Evolutionary conservation across 2,113 vertebrate species (phyloP).

Genomic region (Thamnophis sirtalis): DNA sequence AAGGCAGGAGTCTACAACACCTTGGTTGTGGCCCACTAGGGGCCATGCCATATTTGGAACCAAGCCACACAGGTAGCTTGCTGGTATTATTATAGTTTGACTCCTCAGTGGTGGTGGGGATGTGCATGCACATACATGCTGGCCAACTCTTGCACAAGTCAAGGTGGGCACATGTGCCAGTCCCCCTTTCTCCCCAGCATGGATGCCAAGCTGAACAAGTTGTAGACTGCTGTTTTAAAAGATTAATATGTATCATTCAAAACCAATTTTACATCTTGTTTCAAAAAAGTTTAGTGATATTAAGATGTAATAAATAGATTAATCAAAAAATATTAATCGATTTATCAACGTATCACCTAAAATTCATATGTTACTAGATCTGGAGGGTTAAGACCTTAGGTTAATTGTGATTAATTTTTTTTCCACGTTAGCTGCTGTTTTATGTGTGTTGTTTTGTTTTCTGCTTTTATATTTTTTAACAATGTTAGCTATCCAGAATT

Average conservation of each 20-base stretch:
- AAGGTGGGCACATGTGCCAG: no score
- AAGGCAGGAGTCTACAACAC: no score
- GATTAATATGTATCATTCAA: not conserved
- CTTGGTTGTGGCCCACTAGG: fast-evolving
- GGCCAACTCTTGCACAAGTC: no score
- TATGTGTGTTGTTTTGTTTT: not conserved
- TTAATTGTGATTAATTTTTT: not conserved
- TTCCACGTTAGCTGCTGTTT: not conserved
- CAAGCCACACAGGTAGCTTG: no score
- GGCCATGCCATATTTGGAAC: no score
- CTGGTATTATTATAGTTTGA: no score
- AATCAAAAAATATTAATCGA: not conserved
- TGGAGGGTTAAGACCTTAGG: not conserved
- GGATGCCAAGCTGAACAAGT: no score
- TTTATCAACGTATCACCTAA: not conserved
- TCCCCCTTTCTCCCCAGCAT: no score
- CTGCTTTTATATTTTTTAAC: not conserved
- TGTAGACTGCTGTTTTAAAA: not conserved
- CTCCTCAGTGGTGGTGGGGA: no score
- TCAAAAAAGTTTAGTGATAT: not conserved
- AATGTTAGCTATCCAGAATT: not conserved
- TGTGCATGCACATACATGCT: no score
- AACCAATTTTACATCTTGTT: not conserved
- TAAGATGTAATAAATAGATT: not conserved
- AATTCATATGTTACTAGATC: not conserved